Evolutionary conservation across 2,888 invertebrate species (phyloP).

Genomic region (Rotaria magnacalcarata): DNA sequence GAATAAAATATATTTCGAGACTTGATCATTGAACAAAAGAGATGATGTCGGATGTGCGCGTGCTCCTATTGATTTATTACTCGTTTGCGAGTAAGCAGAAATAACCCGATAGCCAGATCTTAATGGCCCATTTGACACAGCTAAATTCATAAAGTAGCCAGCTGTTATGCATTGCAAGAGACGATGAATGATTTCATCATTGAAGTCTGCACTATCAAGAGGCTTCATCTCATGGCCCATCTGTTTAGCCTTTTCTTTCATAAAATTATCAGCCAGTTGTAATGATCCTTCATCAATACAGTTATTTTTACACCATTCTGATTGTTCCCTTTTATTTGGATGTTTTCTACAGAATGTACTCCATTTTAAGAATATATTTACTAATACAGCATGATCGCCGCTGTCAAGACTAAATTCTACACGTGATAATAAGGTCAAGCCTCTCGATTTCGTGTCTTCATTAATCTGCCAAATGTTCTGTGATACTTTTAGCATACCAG

Average conservation of each 20-base stretch:
- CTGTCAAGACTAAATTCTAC: constrained; percentile 47
- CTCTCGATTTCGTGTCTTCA: constrained; percentile 44
- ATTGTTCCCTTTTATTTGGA: constrained; percentile 44
- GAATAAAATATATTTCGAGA: neutral
- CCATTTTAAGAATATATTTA: constrained; percentile 46
- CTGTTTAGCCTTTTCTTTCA: neutral
- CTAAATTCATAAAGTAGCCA: neutral
- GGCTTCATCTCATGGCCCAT: neutral
- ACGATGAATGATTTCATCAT: neutral
- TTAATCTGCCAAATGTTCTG: constrained; percentile 48
- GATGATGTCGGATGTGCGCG: neutral
- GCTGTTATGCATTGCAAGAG: neutral
- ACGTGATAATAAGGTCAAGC: constrained; percentile 47
- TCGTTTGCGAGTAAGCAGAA: neutral
- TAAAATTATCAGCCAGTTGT: constrained; percentile 41
- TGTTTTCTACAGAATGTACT: neutral
- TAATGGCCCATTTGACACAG: neutral
- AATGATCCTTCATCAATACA: constrained; percentile 49
- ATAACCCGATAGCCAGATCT: neutral
- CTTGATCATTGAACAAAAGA: neutral
- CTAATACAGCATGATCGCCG: constrained; percentile 47
- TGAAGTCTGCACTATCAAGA: neutral
- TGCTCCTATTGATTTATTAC: neutral
- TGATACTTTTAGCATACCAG: constrained; percentile 48
- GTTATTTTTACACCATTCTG: constrained; percentile 48